These are phyloP conservation scores for Andricus grossulariae DNA, from an alignment of 1,140 invertebrate species.

Conservation along the genomic window DNA sequence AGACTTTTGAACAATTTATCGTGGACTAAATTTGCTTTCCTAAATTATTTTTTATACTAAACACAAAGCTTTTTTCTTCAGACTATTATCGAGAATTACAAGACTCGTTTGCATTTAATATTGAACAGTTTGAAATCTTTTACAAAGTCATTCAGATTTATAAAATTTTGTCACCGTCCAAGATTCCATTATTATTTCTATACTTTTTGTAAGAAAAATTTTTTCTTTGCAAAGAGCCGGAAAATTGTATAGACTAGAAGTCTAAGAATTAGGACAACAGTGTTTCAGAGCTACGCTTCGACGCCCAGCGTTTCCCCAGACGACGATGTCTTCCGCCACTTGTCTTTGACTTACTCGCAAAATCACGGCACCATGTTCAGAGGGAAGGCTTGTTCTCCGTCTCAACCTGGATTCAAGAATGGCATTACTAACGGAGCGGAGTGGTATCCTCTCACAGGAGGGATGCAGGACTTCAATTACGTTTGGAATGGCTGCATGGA, in stretches of 20 bases:
- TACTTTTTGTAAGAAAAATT: too few species aligned
- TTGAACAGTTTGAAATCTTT: too few species aligned
- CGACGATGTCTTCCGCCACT: constrained; percentile 94
- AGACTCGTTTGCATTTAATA: too few species aligned
- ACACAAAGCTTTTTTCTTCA: too few species aligned
- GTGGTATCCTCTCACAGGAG: constrained; percentile 93
- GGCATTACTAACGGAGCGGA: constrained; percentile 95
- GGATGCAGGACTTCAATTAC: constrained; percentile 99
- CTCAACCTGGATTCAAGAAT: constrained; percentile 84
- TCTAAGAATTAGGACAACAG: constrained; percentile 68
- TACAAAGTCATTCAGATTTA: too few species aligned
- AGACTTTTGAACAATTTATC: too few species aligned
- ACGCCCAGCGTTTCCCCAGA: constrained; percentile 91
- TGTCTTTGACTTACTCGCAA: constrained; percentile 91
- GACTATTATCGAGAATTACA: too few species aligned
- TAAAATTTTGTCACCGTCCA: too few species aligned
- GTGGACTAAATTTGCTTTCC: too few species aligned
- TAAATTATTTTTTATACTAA: too few species aligned
- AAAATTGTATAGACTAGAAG: neutral
- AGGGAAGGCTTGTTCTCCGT: constrained; percentile 87
- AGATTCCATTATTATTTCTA: too few species aligned
- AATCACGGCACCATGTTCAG: constrained; percentile 92
- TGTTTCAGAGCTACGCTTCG: constrained; percentile 87
- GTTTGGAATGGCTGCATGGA: constrained; percentile 99
- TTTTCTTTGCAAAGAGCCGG: too few species aligned